These are phyloP conservation scores for Philypnodon macrostomus DNA, from an alignment of 2,797 vertebrate species.

Conservation along the genomic window DNA sequence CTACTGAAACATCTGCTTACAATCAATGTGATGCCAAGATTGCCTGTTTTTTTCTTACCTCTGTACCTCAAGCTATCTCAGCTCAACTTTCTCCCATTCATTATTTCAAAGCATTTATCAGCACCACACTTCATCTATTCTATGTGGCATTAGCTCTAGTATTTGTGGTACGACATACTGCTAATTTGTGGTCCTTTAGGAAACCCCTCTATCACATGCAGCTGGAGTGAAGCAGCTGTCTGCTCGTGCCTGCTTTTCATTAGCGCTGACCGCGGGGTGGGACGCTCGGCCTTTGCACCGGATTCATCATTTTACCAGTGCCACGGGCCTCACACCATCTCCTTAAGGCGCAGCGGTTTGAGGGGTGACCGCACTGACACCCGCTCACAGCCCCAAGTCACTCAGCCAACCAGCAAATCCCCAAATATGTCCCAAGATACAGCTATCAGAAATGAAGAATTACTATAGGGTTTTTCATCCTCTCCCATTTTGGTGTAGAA, in stretches of 20 bases:
- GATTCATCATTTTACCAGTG: slow-evolving; percentile 48
- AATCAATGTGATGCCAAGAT: no score
- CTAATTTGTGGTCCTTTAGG: slow-evolving; percentile 26
- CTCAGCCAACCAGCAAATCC: slow-evolving; percentile 47
- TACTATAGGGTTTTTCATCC: slow-evolving; percentile 29
- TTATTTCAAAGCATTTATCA: no score
- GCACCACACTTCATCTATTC: neutral
- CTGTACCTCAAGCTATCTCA: no score
- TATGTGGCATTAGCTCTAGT: slow-evolving; percentile 7
- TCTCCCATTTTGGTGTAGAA: slow-evolving; percentile 37
- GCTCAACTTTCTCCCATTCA: no score
- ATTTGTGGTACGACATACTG: slow-evolving; percentile 16
- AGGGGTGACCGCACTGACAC: slow-evolving; percentile 52
- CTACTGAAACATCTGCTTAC: no score
- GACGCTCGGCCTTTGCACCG: slow-evolving; percentile 36
- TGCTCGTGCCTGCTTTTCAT: slow-evolving; percentile 54
- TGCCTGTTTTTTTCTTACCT: no score
- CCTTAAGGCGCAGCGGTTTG: slow-evolving; percentile 44
- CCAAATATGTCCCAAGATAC: slow-evolving; percentile 39
- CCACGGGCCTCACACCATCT: slow-evolving; percentile 51
- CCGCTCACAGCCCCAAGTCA: slow-evolving; percentile 43
- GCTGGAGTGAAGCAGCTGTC: slow-evolving; percentile 38
- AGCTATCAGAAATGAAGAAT: slow-evolving; percentile 36
- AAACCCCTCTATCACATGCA: slow-evolving; percentile 24
- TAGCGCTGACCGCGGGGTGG: slow-evolving; percentile 40